Base-by-base conservation (phyloP, 2,888 invertebrate species). In the Candidula unifasciata region DNA sequence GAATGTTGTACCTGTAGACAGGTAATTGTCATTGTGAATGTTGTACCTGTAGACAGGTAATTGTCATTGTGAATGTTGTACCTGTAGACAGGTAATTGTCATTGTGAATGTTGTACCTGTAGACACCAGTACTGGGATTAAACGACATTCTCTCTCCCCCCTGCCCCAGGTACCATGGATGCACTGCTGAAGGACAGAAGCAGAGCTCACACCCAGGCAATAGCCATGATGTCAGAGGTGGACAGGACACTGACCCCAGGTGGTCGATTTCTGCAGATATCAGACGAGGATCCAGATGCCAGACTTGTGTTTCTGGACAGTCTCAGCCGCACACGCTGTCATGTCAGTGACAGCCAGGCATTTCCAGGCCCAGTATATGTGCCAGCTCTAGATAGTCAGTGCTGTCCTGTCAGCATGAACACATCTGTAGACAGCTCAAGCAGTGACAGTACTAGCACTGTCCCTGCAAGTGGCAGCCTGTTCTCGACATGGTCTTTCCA, bases 221-320 rank as follows among this genome's bases (percentile, higher is more conserved):
- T 60, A 8, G 16, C 33, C 54, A 85, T 87, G 86, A 57, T 88
- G 81, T 52, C 27, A 16, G 86, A 86, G 77, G 80, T 86, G 52
- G 68, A 60, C 13, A 57, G 86, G 24, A 79, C 86, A n/a, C 54
- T 86, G 66, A 44, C 60, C 24, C 57, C 44, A 1, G 83, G 82
- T 44, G 88, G 88, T 0, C 60, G 78, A 69, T 87, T 84, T 54
- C 27, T 87, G 68, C 88, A 88, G 68, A 80, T 87, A 24, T 84
- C 87, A 8, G 88, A 87, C 73, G 88, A 88, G 76, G 87, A 88
- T 73, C 88, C 88, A n/a, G 88, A 88, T 30, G 69, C 77, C 18
- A 71, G 88, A 21, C 71, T 86, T 27, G 27, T 64, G 5, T 80
- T 85, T 27, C 73, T 87, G 37, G 87, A 87, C 52, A 44, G 35